phyloP scores from a whole-genome alignment of 2,797 vertebrate genomes.

The Pangasius djambal region DNA sequence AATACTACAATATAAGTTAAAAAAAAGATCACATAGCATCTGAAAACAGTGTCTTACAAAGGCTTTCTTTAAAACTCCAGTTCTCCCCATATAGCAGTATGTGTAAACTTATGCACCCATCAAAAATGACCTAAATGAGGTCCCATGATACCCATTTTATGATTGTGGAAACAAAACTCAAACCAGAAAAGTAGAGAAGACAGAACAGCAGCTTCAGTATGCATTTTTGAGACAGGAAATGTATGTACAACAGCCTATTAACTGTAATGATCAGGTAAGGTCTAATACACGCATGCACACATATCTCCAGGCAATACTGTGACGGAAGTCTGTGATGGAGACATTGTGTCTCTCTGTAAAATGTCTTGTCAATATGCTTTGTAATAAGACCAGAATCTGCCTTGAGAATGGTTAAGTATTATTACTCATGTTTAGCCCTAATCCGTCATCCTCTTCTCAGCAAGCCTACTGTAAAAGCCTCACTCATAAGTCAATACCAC shows the following conservation, averaged over 20 bases:
- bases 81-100: not conserved
- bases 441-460: conserved; percentile 23
- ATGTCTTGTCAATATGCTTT: not conserved
- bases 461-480: conserved; percentile 1
- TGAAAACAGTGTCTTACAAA: not conserved
- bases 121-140: not conserved
- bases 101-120: not conserved
- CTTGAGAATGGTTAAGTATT: conserved; percentile 13
- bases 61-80: not conserved
- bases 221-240: conserved; percentile 1
- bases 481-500: conserved; percentile 27
- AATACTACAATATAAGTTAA: not conserved
- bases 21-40: not conserved
- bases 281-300: not conserved
- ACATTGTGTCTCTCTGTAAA: not conserved
- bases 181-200: not conserved
- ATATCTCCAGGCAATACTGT: conserved; percentile 3
- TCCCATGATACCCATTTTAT: not conserved
- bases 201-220: not conserved
- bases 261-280: not conserved
- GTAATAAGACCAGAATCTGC: conserved; percentile 21
- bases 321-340: not conserved
- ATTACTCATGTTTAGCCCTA: conserved; percentile 3
- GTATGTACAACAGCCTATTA: not conserved
- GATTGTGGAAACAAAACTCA: not conserved